A percentile compares a stretch with the other conserved stretches of the same genome.
Evolutionary conservation across 2,797 vertebrate genomes (phyloP).

Genomic region (Podargus strigoides): DNA sequence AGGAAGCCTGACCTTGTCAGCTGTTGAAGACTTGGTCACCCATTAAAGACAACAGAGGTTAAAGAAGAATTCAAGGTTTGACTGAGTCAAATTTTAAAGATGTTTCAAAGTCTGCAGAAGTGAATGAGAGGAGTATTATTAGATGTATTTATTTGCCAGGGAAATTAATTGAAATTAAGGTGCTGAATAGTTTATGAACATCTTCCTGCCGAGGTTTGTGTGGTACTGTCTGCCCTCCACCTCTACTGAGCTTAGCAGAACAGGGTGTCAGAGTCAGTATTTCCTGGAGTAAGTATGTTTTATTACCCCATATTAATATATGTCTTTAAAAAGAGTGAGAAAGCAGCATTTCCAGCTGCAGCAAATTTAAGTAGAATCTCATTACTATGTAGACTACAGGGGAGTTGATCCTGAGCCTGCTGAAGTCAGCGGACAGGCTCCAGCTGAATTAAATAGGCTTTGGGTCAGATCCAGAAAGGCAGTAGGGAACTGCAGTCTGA

Average conservation of each 20-base stretch:
- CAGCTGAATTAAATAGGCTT: conserved; percentile 28
- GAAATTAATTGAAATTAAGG: background rate
- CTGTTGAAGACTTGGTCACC: background rate
- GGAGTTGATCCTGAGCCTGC: background rate
- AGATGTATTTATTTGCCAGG: background rate
- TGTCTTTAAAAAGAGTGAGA: background rate
- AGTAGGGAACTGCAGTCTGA: conserved; percentile 13
- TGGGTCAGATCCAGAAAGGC: conserved; percentile 12
- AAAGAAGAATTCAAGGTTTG: background rate
- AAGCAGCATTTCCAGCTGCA: conserved; percentile 15
- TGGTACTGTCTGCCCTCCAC: background rate
- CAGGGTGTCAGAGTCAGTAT: background rate
- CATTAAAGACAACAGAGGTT: background rate
- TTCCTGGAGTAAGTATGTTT: background rate
- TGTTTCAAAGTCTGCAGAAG: background rate
- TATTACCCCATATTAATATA: background rate
- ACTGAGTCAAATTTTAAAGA: background rate
- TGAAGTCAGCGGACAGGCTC: background rate
- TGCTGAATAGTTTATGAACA: background rate
- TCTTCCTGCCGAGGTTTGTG: background rate
- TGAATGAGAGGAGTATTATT: background rate
- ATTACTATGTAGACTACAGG: background rate
- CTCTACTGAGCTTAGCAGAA: background rate
- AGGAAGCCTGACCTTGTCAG: background rate
- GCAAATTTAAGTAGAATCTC: background rate